These are phyloP conservation scores for Hoplodrina ambigua DNA, from an alignment of 2,888 invertebrate species.

Conservation along the genomic window DNA sequence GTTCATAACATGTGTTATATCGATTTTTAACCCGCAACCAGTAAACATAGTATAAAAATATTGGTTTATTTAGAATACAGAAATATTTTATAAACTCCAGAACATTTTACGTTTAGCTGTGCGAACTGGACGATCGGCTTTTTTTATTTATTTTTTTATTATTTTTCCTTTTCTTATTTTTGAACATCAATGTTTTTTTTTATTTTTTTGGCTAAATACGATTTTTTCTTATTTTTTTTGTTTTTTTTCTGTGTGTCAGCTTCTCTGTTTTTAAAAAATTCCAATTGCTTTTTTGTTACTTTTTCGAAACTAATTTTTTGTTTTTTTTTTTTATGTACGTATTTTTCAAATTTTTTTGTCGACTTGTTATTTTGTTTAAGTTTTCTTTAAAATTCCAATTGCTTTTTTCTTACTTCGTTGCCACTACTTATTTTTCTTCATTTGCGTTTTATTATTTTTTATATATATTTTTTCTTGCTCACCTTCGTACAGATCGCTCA, in stretches of 20 bases:
- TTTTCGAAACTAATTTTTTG: neutral
- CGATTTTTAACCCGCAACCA: constrained; percentile 4
- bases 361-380: no score
- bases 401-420: no score
- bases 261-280: no score
- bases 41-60: constrained; percentile 18
- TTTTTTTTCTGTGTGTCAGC: no score
- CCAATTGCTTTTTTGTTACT: neutral
- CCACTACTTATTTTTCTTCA: no score
- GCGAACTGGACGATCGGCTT: neutral
- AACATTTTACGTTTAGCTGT: neutral
- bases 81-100: constrained; percentile 19
- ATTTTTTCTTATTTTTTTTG: no score
- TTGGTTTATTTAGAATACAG: neutral
- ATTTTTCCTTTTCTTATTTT: neutral
- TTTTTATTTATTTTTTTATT: neutral
- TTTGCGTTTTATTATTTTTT: neutral
- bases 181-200: no score
- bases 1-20: constrained; percentile 1
- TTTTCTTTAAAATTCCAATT: no score
- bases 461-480: neutral
- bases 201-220: no score
- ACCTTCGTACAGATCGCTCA: neutral
- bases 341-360: neutral
- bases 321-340: neutral